Evolutionary conservation across 2,113 vertebrate species (phyloP).

Genomic region (Podocnemis expansa): DNA sequence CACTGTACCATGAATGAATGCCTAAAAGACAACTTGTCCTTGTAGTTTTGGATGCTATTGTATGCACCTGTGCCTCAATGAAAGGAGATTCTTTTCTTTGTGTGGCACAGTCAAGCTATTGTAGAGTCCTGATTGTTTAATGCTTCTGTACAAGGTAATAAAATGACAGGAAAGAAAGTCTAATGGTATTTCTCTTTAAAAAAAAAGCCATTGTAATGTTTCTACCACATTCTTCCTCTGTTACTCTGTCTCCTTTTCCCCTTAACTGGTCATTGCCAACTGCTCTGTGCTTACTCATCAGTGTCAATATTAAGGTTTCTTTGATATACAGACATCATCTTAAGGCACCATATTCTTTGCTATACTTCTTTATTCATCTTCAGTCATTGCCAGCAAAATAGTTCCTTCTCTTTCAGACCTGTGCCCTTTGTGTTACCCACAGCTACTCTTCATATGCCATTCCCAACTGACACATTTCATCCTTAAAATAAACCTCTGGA

Average conservation of each 20-base stretch:
- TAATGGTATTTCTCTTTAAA: background rate
- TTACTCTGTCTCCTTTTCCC: background rate
- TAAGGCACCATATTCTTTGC: fast-evolving
- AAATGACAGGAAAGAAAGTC: background rate
- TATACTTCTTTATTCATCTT: background rate
- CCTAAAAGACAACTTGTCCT: background rate
- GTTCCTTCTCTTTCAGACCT: background rate
- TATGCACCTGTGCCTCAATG: background rate
- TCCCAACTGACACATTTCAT: background rate
- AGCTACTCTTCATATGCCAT: background rate
- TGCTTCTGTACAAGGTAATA: background rate
- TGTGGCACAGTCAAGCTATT: background rate
- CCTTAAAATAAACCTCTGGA: background rate
- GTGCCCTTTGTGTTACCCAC: fast-evolving
- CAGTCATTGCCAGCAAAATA: background rate
- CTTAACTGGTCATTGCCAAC: background rate
- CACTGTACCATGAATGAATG: background rate
- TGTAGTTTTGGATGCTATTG: background rate
- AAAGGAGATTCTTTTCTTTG: background rate
- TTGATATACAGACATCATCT: background rate
- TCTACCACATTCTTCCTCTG: background rate
- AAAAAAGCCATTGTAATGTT: background rate
- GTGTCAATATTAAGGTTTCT: background rate
- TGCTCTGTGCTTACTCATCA: background rate
- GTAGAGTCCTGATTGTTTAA: background rate